phyloP scores from a whole-genome alignment of 2,113 vertebrate species.

The Equus quagga region DNA sequence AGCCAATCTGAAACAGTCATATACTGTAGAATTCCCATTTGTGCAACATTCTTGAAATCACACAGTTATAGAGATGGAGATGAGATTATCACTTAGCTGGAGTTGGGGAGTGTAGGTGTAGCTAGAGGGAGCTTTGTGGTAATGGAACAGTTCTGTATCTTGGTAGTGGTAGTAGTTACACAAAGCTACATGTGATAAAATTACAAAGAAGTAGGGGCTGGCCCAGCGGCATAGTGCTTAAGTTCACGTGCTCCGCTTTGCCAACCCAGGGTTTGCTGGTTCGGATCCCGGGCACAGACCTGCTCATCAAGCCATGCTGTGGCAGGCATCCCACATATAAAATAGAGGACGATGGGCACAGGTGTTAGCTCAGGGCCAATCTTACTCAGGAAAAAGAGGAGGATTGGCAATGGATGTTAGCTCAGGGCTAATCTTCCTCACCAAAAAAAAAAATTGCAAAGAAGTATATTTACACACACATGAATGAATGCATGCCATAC shows the following conservation, averaged over 20 bases:
- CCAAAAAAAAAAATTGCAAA: too few relatives aligned
- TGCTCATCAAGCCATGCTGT: too few relatives aligned
- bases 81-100: not conserved
- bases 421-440: too few relatives aligned
- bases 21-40: not conserved
- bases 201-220: not conserved
- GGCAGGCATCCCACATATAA: too few relatives aligned
- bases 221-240: too few relatives aligned
- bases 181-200: not conserved
- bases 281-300: too few relatives aligned
- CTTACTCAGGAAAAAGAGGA: too few relatives aligned
- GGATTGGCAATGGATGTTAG: too few relatives aligned
- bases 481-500: not conserved
- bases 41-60: not conserved
- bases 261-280: too few relatives aligned
- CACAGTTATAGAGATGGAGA: not conserved
- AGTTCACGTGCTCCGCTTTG: too few relatives aligned
- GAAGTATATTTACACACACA: not conserved
- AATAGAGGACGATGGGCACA: too few relatives aligned
- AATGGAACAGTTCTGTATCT: rapidly evolving
- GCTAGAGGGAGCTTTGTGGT: not conserved
- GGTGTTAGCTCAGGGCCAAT: too few relatives aligned
- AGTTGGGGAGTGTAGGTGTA: not conserved
- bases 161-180: not conserved
- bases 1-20: not conserved